Evolutionary conservation across 2,797 vertebrate genomes (phyloP).

Genomic region (Coccyzus lansbergi): DNA sequence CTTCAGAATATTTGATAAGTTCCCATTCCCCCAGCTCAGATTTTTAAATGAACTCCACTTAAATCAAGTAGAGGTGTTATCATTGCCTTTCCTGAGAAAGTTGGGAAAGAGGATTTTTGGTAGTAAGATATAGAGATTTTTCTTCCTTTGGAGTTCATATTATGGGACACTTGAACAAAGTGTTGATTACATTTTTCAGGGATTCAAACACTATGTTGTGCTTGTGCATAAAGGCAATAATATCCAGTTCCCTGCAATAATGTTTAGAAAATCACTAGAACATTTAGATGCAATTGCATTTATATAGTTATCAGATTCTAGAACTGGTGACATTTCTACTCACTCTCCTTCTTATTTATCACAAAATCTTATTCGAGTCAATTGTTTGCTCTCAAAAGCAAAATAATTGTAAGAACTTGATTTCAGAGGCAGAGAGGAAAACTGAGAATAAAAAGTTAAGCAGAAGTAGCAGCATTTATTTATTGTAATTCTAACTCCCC

Average conservation of each 20-base stretch:
- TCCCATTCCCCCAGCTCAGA: not conserved
- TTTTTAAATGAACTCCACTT: not conserved
- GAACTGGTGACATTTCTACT: not conserved
- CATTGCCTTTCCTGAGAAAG: not conserved
- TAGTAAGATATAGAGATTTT: not conserved
- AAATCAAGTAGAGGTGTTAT: not conserved
- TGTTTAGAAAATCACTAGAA: not conserved
- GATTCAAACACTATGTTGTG: not conserved
- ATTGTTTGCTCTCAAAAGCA: not conserved
- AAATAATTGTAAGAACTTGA: not conserved
- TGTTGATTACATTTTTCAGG: not conserved
- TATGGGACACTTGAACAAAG: not conserved
- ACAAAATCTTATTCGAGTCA: not conserved
- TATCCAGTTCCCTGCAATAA: not conserved
- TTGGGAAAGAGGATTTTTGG: not conserved
- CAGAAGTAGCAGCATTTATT: not conserved
- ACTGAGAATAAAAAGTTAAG: not conserved
- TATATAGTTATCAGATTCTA: not conserved
- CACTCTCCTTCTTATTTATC: not conserved
- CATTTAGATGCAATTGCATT: not conserved
- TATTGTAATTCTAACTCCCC: not conserved
- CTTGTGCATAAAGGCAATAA: not conserved
- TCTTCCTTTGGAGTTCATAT: not conserved
- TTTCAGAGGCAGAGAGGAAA: not conserved
- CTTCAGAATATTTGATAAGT: not conserved